Conservation (phyloP, 2,888 invertebrate genomes). For the Osmoderma eremita region DNA sequence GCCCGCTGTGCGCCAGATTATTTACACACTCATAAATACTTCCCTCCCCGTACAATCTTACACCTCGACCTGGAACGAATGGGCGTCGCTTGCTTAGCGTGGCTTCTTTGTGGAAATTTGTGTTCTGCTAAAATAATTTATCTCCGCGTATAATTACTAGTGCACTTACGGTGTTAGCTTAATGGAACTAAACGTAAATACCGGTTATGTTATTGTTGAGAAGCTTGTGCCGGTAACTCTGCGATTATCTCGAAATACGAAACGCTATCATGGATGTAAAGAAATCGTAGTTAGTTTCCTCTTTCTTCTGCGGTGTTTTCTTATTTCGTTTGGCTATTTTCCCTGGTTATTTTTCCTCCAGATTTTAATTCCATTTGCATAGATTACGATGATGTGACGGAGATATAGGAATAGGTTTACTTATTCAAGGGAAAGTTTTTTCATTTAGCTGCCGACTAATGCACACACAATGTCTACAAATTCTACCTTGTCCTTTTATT, state of each 20-base stretch:
- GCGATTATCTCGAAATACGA: constrained; percentile 32
- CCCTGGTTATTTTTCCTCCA: constrained; percentile 11
- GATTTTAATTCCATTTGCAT: constrained; percentile 35
- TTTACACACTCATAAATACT: constrained; percentile 38
- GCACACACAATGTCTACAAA: neutral
- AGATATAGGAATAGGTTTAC: constrained; percentile 17
- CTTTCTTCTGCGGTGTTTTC: constrained; percentile 11
- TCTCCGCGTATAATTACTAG: constrained; percentile 37
- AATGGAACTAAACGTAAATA: constrained; percentile 42
- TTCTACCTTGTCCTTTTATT: neutral
- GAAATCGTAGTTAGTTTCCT: constrained; percentile 17
- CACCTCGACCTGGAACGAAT: constrained; percentile 32
- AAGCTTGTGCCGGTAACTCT: constrained; percentile 15
- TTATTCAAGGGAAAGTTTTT: constrained; percentile 18
- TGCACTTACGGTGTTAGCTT: constrained; percentile 41
- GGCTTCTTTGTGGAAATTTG: constrained; percentile 40
- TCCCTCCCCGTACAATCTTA: constrained; percentile 31
- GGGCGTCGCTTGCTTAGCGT: constrained; percentile 30
- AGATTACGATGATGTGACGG: constrained; percentile 16
- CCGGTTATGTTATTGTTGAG: constrained; percentile 38
- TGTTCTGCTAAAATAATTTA: constrained; percentile 42
- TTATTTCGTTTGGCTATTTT: constrained; percentile 7
- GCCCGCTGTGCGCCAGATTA: constrained; percentile 38
- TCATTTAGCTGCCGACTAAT: neutral
- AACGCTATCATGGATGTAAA: constrained; percentile 9